A percentile compares a stretch with the other conserved stretches of the same genome.
These are phyloP conservation scores for Monomorium pharaonis DNA, from an alignment of 1,140 invertebrate species.

Conservation along the genomic window DNA sequence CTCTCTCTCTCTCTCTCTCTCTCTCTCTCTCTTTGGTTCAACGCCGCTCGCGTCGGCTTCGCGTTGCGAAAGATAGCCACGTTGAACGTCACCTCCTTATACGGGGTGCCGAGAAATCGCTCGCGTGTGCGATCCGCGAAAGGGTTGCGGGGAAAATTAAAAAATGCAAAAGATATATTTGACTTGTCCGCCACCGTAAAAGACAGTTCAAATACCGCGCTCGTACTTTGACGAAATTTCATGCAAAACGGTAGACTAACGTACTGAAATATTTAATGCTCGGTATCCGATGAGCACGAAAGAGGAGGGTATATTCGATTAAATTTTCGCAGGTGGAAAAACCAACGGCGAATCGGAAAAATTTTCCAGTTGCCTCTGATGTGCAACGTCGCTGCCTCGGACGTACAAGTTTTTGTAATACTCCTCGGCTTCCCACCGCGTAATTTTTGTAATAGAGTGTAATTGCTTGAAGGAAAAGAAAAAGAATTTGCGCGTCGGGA, in stretches of 20 bases:
- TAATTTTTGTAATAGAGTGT: not conserved
- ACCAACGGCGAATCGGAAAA: not conserved
- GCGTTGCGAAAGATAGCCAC: slow-evolving; percentile 12
- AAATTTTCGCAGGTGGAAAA: not conserved
- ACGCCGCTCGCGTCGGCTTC: not conserved
- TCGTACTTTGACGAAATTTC: not conserved
- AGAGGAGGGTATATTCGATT: not conserved
- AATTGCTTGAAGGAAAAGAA: not conserved
- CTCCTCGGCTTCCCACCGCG: not conserved
- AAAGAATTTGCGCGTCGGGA: not conserved
- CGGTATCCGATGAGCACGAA: not conserved
- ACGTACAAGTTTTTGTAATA: not conserved
- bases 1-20: too few relatives aligned
- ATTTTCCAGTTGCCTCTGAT: not conserved
- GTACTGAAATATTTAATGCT: not conserved
- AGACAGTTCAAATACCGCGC: not conserved
- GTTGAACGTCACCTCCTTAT: slow-evolving; percentile 22
- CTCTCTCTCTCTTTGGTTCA: not conserved
- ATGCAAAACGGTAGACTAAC: not conserved
- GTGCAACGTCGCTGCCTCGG: not conserved
- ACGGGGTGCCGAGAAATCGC: slow-evolving; percentile 8
- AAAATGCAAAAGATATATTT: not conserved
- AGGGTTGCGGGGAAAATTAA: not conserved
- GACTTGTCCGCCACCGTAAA: not conserved
- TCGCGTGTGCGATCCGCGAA: not conserved